A percentile compares a stretch with the other conserved stretches of the same genome.
These are phyloP conservation scores for Orchestia grillus DNA, from an alignment of 1,140 invertebrate species.

Conservation along the genomic window DNA sequence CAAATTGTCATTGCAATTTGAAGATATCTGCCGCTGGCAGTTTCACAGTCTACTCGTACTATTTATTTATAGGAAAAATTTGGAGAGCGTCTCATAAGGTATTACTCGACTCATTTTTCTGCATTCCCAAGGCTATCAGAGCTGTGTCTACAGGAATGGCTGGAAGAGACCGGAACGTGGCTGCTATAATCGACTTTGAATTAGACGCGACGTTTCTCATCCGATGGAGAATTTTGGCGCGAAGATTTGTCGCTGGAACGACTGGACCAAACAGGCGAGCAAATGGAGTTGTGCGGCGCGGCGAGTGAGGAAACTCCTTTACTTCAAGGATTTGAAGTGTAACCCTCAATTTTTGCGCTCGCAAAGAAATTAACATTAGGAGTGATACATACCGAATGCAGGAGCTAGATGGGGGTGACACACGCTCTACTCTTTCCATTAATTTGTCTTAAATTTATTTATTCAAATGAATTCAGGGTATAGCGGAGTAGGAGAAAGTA, in stretches of 20 bases:
- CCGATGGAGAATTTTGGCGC: neutral
- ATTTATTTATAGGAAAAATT: neutral
- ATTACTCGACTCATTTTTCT: neutral
- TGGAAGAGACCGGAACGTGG: neutral
- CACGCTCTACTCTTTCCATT: neutral
- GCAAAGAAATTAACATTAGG: neutral
- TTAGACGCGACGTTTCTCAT: conserved; percentile 6
- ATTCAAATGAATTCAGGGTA: neutral
- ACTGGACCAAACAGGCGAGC: neutral
- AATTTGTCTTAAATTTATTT: neutral
- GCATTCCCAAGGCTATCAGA: neutral
- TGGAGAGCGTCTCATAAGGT: neutral
- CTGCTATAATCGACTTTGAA: neutral
- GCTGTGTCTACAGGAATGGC: neutral
- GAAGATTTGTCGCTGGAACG: neutral
- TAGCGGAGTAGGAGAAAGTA: too few species aligned
- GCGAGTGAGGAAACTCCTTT: conserved; percentile 16
- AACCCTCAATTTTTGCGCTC: neutral
- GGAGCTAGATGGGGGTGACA: neutral
- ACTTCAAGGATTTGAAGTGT: neutral
- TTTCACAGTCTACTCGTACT: neutral
- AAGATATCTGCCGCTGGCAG: too few species aligned
- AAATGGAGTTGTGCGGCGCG: neutral
- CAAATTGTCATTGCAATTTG: too few species aligned
- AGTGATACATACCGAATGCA: neutral